Conservation (phyloP, 1,140 invertebrate species). For the Dendroctonus valens region DNA sequence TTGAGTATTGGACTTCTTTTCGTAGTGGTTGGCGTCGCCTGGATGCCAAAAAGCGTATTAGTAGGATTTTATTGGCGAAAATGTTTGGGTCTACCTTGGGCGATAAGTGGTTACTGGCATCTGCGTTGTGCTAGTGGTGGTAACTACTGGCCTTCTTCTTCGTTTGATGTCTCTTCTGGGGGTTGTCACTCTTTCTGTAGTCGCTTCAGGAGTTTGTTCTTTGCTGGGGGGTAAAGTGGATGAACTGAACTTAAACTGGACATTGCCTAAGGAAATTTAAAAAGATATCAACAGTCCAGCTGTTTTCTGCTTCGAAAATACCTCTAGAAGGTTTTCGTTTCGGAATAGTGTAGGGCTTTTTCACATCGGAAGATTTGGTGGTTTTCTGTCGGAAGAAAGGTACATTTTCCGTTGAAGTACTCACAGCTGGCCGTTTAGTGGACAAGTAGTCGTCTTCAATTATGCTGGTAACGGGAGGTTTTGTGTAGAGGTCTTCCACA, state of each 20-base stretch:
- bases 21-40: constrained; percentile 7
- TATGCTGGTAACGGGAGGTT: constrained; percentile 55
- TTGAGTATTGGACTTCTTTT: constrained; percentile 34
- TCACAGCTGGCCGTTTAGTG: constrained; percentile 12
- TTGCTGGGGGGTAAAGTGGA: not conserved
- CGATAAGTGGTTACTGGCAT: constrained; percentile 28
- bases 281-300: too few species aligned
- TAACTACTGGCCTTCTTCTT: constrained; percentile 10
- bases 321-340: constrained; percentile 29
- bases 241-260: constrained; percentile 10
- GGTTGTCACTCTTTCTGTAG: constrained; percentile 13
- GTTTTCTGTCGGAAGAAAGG: constrained; percentile 18
- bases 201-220: constrained; percentile 8
- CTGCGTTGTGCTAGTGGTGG: constrained; percentile 7
- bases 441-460: constrained; percentile 36
- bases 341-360: constrained; percentile 1
- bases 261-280: constrained; percentile 15
- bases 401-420: constrained; percentile 10
- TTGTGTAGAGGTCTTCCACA: constrained; percentile 57
- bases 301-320: not conserved
- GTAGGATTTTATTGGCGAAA: not conserved
- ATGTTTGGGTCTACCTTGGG: constrained; percentile 15
- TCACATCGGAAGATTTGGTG: constrained; percentile 12
- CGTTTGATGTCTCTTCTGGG: constrained; percentile 26
- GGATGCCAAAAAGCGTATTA: not conserved